These are phyloP conservation scores for Cebus imitator DNA, from an alignment of 2,113 vertebrate species.

Conservation along the genomic window DNA sequence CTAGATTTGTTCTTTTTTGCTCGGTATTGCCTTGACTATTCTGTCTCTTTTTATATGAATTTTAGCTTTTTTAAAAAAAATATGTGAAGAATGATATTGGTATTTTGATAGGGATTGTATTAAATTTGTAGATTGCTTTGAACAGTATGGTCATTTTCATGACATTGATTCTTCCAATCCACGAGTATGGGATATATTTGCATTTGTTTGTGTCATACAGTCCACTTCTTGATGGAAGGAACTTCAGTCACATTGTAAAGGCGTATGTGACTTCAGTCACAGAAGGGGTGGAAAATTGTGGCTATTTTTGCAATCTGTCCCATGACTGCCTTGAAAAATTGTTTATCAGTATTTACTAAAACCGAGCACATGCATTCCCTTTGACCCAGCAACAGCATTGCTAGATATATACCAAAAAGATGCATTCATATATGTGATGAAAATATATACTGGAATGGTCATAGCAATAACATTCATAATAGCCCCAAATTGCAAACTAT, in stretches of 20 bases:
- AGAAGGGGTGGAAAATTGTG: background rate
- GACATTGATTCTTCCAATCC: too few species aligned
- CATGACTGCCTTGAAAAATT: background rate
- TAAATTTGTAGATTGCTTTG: too few species aligned
- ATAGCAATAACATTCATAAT: background rate
- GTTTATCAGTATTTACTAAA: slow-evolving; percentile 31
- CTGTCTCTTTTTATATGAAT: too few species aligned
- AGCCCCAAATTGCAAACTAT: background rate
- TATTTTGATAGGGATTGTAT: too few species aligned
- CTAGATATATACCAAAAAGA: slow-evolving; percentile 20
- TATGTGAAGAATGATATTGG: too few species aligned
- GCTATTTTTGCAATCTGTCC: background rate
- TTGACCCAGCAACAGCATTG: background rate
- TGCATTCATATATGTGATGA: background rate
- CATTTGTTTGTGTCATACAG: background rate
- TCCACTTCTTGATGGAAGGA: background rate
- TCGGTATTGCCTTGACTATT: too few species aligned
- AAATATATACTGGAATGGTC: background rate
- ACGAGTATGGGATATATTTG: too few species aligned
- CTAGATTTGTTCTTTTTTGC: too few species aligned
- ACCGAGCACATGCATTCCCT: background rate
- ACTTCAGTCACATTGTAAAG: background rate
- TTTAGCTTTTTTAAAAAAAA: too few species aligned
- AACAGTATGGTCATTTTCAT: too few species aligned
- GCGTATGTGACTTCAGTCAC: background rate